phyloP scores from a whole-genome alignment of 2,113 vertebrate species.

The Orycteropus afer region DNA sequence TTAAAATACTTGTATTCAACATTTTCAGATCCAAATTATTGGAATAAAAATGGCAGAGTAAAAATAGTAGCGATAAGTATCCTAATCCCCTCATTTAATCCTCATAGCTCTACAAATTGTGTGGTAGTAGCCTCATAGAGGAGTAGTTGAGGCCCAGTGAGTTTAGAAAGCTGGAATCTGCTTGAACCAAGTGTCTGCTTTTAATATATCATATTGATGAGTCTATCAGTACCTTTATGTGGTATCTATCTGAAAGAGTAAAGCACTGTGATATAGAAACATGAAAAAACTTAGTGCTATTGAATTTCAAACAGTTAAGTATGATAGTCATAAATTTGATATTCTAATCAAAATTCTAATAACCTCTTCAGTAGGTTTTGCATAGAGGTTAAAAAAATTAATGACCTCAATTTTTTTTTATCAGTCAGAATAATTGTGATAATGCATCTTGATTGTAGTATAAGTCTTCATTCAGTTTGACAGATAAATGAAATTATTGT shows the following conservation, averaged over 20 bases:
- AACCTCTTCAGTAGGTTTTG: slow-evolving; percentile 18
- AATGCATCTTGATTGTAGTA: not conserved
- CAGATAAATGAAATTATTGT: not conserved
- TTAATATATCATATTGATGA: not conserved
- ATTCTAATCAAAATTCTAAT: slow-evolving; percentile 42
- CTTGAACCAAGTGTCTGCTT: not conserved
- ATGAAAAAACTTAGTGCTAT: not conserved
- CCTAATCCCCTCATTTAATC: not conserved
- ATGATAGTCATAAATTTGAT: not conserved
- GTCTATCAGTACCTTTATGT: not conserved
- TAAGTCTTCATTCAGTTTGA: not conserved
- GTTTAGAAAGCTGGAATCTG: not conserved
- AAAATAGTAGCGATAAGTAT: not conserved
- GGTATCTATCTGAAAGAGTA: not conserved
- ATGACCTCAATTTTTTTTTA: not conserved
- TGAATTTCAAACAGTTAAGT: slow-evolving; percentile 31
- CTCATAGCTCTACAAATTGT: not conserved
- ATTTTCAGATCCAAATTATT: slow-evolving; percentile 18
- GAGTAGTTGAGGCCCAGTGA: not conserved
- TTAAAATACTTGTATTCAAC: slow-evolving; percentile 34
- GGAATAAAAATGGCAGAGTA: not conserved
- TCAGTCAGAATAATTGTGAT: not conserved
- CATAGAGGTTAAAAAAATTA: slow-evolving; percentile 20
- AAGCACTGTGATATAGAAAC: not conserved
- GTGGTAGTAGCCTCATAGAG: not conserved